phyloP scores from a whole-genome alignment of 2,797 vertebrate genomes.

The Lagorchestes hirsutus region DNA sequence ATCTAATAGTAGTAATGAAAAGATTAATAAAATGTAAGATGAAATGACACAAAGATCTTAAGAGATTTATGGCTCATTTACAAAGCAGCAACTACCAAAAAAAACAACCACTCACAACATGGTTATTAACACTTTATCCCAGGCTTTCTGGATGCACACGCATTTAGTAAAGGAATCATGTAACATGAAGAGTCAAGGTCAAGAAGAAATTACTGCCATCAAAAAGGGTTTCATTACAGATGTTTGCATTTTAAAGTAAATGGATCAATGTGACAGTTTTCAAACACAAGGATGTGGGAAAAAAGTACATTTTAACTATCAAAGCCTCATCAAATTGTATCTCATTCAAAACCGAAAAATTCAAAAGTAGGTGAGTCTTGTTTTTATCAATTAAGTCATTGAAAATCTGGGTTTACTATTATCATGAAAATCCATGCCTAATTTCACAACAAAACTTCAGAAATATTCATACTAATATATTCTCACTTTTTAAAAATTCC shows the following conservation, averaged over 20 bases:
- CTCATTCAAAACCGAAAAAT: conserved; percentile 40
- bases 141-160: background rate
- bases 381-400: background rate
- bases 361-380: conserved; percentile 14
- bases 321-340: conserved; percentile 10
- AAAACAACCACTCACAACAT: background rate
- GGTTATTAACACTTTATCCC: conserved; percentile 36
- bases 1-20: conserved; percentile 16
- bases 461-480: background rate
- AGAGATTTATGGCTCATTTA: conserved; percentile 58
- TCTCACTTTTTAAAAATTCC: background rate
- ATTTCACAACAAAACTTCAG: background rate
- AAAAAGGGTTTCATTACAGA: background rate
- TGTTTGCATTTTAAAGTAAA: conserved; percentile 30
- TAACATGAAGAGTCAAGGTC: background rate
- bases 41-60: conserved; percentile 12
- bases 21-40: conserved; percentile 39
- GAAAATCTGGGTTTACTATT: background rate
- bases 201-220: background rate
- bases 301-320: conserved; percentile 8
- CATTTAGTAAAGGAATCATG: conserved; percentile 15
- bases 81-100: conserved; percentile 14
- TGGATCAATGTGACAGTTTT: conserved; percentile 31
- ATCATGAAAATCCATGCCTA: background rate
- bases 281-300: conserved; percentile 7